Base-by-base conservation (phyloP, 2,113 vertebrate genomes). In the Egretta garzetta region DNA sequence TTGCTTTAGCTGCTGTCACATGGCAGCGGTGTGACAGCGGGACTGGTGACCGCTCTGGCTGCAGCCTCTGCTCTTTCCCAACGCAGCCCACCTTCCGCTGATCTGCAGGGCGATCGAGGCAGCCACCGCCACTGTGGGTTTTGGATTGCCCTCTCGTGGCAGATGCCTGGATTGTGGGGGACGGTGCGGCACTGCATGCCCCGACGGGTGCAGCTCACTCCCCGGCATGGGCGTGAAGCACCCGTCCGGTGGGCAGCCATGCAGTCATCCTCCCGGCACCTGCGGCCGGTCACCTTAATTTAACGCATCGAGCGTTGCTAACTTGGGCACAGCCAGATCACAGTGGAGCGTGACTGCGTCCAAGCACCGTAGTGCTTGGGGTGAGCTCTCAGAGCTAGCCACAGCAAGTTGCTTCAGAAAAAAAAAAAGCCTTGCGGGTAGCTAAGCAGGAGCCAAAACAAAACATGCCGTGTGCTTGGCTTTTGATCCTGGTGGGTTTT, bases 111-210 rank as follows among this genome's bases (percentile, higher is more conserved):
- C 1, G 2, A 4, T 23, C 5, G 3, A 68, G 63, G 55, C 50
- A 7, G 35, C 35, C 8, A 13, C 32, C 10, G 22, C 59, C 50
- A 13, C 92, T 58, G 1, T 4, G 35, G 95, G 89, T 94, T 81
- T 45, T 45, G 68, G 64, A 26, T 58, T 67, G 90, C 94, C 97
- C 96, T 95, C 97, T 95, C 80, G 93, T 97, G 98, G 96, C 85
- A 18, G 83, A 43, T n/a, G 33, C 35, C 41, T 77, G 77, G 83
- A 73, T 32, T 0, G 0, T 26, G 74, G 59, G 37, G 30, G 5
- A 32, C 5, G 1, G 28, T 18, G n/a, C 6, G 2, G 71, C 2
- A 3, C 58, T 2, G 5, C 35, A 3, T 9, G 1, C 12, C 28
- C 39, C 12, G 12, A 3, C 1, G 22, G 20, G 37, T 30, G 26